phyloP scores from a whole-genome alignment of 1,140 invertebrate genomes.

The Copidosoma floridanum region DNA sequence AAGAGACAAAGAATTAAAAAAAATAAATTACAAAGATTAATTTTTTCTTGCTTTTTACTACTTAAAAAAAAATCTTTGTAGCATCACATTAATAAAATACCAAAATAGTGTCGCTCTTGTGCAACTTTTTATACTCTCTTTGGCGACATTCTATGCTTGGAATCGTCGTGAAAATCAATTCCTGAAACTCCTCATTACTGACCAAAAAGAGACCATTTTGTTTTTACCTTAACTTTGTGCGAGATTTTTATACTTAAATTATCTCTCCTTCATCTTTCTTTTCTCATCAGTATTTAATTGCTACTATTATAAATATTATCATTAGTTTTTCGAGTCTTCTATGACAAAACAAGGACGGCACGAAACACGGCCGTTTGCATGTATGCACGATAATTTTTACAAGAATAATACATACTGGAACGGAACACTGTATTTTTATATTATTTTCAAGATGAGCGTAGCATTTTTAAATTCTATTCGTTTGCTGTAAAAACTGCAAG shows the following conservation, averaged over 20 bases:
- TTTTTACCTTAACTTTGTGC: constrained; percentile 34
- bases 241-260: constrained; percentile 29
- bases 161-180: too few relatives aligned
- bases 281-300: background rate
- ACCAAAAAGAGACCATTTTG: constrained; percentile 16
- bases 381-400: constrained; percentile 18
- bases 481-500: constrained; percentile 3
- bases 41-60: too few relatives aligned
- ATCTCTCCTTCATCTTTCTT: constrained; percentile 21
- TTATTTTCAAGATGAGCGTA: constrained; percentile 14
- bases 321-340: constrained; percentile 7
- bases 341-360: constrained; percentile 15
- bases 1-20: constrained; percentile 23
- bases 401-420: constrained; percentile 18
- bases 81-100: constrained; percentile 54
- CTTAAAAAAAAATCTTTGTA: constrained; percentile 50
- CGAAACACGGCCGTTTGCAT: constrained; percentile 15
- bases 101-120: constrained; percentile 38
- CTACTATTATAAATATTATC: background rate
- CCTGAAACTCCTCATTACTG: constrained; percentile 7
- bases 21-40: too few relatives aligned
- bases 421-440: constrained; percentile 11
- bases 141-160: constrained; percentile 9
- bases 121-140: constrained; percentile 13
- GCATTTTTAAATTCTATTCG: constrained; percentile 4